A percentile compares a stretch with the other conserved stretches of the same genome.
These are phyloP conservation scores for Globodera ellingtonae DNA, from an alignment of 1,140 invertebrate genomes.

Conservation along the genomic window DNA sequence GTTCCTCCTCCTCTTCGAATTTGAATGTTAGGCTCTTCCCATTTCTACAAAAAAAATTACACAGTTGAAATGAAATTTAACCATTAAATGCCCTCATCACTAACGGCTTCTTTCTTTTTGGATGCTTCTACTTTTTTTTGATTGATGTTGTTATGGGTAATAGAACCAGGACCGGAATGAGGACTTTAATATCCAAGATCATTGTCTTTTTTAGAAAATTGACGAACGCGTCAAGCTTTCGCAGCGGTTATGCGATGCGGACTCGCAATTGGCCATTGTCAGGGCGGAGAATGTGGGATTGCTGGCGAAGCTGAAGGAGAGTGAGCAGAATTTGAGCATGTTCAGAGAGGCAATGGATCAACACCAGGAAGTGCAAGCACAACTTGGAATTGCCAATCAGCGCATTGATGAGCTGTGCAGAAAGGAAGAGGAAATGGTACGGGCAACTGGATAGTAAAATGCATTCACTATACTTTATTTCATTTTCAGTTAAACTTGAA, in stretches of 20 bases:
- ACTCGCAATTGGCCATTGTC: background rate
- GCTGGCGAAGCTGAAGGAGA: background rate
- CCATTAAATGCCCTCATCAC: too few species aligned
- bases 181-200: too few species aligned
- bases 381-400: background rate
- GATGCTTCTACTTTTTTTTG: too few species aligned
- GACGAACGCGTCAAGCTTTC: conserved; percentile 13
- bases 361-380: conserved; percentile 10
- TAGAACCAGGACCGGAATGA: too few species aligned
- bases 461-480: background rate
- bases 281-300: conserved; percentile 21
- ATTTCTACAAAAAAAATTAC: too few species aligned
- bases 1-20: background rate
- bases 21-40: conserved; percentile 1
- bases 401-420: background rate
- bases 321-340: conserved; percentile 6
- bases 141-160: too few species aligned
- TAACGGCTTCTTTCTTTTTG: too few species aligned
- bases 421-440: background rate
- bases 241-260: conserved; percentile 21
- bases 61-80: too few species aligned
- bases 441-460: too few species aligned
- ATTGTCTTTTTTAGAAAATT: background rate
- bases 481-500: background rate
- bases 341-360: conserved; percentile 30